Base-by-base conservation (phyloP, 1,140 invertebrate species). In the Trichonephila clavipes region DNA sequence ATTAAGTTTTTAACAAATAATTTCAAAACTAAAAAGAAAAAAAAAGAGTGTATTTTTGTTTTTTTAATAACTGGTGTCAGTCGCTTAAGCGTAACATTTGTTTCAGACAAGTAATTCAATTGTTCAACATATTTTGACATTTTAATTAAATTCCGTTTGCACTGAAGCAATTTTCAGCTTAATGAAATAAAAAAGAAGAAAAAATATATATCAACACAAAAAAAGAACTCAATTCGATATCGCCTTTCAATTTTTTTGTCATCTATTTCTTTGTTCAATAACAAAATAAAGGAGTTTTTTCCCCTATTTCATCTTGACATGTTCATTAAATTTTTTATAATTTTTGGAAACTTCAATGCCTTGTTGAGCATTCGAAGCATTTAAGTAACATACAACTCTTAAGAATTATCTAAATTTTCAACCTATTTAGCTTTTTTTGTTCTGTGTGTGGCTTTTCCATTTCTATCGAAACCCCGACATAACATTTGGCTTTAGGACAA, bases 71-170 rank as follows among this genome's bases (percentile, higher is more conserved):
- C 16, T 77, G 16, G 3, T 77, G 28, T 18, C 14, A 77, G 34
- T 77, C 72, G 28, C 2, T 40, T 40, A 18, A 77, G 7, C 10
- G 18, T 34, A 77, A 77, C 18, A 40, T 34, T 77, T 40, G 72
- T 77, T 77, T 40, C 28, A 34, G 72, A 77, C 18, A 18, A 28
- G 28, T 77, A 77, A 77, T 77, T 77, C 72, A 5, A 34, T 28
- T 77, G 72, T 40, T 18, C 72, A 5, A 77, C 72, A 77, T 77
- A 77, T 77, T 34, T 77, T 77, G 72, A 77, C 34, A 77, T 40
- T 77, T 77, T 77, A 77, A 77, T 77, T 77, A 77, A 77, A 77
- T 40, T 40, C 18, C 18, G 4, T 28, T 12, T 77, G 14, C n/a
- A 34, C 18, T 77, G 16, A 40, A 77, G 28, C 34, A 34, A 77